Conservation (phyloP, 2,888 invertebrate species). For the Scaptomyza polygonia region DNA sequence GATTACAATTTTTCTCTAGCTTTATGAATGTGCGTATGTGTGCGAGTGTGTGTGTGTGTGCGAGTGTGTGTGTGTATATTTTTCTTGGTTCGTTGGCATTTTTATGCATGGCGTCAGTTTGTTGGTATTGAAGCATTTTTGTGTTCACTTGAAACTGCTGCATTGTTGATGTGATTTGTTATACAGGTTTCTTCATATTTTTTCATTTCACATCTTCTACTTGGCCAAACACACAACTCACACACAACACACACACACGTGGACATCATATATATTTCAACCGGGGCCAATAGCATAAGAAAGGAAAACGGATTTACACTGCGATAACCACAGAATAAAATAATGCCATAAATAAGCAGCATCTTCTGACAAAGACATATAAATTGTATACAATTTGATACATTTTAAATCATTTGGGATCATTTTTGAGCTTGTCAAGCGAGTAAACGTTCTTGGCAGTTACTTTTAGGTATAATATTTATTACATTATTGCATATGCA, state of each 20-base stretch:
- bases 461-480: slow-evolving; percentile 1
- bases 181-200: slow-evolving; percentile 48
- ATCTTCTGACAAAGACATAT: not conserved
- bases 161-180: slow-evolving; percentile 71
- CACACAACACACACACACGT: not conserved
- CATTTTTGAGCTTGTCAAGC: slow-evolving; percentile 13
- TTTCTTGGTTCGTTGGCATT: slow-evolving; percentile 41
- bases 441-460: not conserved
- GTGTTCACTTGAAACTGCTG: slow-evolving; percentile 54
- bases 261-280: slow-evolving; percentile 13
- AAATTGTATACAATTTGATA: not conserved
- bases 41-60: not conserved
- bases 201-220: slow-evolving; percentile 24
- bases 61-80: slow-evolving; percentile 10
- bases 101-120: slow-evolving; percentile 11
- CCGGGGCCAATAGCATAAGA: slow-evolving; percentile 35
- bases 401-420: slow-evolving; percentile 3
- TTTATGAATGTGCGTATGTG: slow-evolving; percentile 3
- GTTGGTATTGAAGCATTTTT: slow-evolving; percentile 39
- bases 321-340: slow-evolving; percentile 42
- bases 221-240: slow-evolving; percentile 42
- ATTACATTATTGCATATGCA: slow-evolving; percentile 1
- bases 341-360: slow-evolving; percentile 15
- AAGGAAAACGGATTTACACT: slow-evolving; percentile 41
- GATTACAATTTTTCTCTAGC: slow-evolving; percentile 65